Evolutionary conservation across 2,888 invertebrate species (phyloP).

Genomic region (Drosophila anceps): DNA sequence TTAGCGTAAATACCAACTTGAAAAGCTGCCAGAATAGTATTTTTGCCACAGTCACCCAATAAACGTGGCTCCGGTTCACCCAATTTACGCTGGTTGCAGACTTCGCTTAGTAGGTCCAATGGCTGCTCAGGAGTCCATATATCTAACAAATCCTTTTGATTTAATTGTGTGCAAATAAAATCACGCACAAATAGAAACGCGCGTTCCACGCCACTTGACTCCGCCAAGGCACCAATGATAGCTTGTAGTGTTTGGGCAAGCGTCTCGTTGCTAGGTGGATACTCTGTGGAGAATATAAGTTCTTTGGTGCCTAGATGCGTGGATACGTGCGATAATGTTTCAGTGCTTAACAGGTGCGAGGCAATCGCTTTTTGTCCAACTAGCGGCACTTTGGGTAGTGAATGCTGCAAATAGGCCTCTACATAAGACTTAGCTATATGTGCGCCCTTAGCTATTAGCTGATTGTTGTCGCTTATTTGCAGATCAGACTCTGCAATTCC

Average conservation of each 20-base stretch:
- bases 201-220: conserved; percentile 88
- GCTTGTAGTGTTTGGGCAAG: conserved; percentile 92
- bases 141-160: conserved; percentile 93
- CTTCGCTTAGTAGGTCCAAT: conserved; percentile 88
- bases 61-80: conserved; percentile 91
- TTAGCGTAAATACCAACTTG: conserved; percentile 94
- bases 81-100: conserved; percentile 88
- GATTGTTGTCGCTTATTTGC: conserved; percentile 89
- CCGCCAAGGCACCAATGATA: conserved; percentile 91
- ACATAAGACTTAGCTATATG: conserved; percentile 89
- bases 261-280: conserved; percentile 86
- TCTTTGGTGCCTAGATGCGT: conserved; percentile 92
- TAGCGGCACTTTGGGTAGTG: conserved; percentile 90
- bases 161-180: conserved; percentile 93
- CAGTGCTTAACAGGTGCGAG: conserved; percentile 85
- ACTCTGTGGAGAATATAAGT: conserved; percentile 91
- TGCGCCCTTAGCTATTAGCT: conserved; percentile 89
- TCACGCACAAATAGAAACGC: conserved; percentile 93
- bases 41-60: conserved; percentile 91
- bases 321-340: conserved; percentile 90
- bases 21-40: conserved; percentile 93
- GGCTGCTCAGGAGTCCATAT: conserved; percentile 94
- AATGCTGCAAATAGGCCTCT: conserved; percentile 89
- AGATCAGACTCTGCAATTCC: conserved; percentile 88
- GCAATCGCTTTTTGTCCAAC: conserved; percentile 90